phyloP scores from a whole-genome alignment of 1,140 invertebrate species.

The Rhynchophorus ferrugineus region DNA sequence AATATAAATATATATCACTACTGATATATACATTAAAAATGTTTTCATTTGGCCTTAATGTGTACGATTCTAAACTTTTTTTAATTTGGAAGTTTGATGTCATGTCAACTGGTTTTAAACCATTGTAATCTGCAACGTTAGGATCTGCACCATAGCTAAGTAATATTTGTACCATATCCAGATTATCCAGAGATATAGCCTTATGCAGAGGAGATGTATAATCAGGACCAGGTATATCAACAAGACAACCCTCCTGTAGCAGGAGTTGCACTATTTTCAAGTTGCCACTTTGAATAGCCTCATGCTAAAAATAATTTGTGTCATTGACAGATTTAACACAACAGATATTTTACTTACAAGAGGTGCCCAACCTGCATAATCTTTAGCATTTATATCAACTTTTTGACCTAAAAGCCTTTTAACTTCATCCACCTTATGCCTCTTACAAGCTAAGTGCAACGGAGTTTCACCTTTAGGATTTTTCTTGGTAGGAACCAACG shows the following conservation, averaged over 20 bases:
- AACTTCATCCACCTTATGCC: constrained; percentile 49
- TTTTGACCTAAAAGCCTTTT: constrained; percentile 50
- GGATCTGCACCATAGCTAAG: constrained; percentile 27
- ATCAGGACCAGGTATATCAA: constrained; percentile 56
- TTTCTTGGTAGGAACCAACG: constrained; percentile 3
- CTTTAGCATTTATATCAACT: constrained; percentile 64
- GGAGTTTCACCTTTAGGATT: constrained; percentile 53
- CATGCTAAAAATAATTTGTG: constrained; percentile 46
- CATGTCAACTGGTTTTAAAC: constrained; percentile 24
- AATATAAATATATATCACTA: constrained; percentile 19
- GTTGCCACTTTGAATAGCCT: constrained; percentile 57
- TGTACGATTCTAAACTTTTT: constrained; percentile 6
- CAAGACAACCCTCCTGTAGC: constrained; percentile 54
- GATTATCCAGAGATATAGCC: constrained; percentile 43
- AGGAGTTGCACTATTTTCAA: constrained; percentile 53
- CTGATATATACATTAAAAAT: constrained; percentile 17
- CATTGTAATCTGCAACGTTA: constrained; percentile 20
- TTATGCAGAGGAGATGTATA: constrained; percentile 66
- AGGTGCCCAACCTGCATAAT: constrained; percentile 72
- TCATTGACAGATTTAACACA: constrained; percentile 2
- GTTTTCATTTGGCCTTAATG: neutral
- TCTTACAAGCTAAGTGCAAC: constrained; percentile 48
- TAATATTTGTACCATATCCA: constrained; percentile 20
- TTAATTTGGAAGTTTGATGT: constrained; percentile 10
- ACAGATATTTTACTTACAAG: constrained; percentile 34